Conservation (phyloP, 2,888 invertebrate genomes). For the Protonemura montana region DNA sequence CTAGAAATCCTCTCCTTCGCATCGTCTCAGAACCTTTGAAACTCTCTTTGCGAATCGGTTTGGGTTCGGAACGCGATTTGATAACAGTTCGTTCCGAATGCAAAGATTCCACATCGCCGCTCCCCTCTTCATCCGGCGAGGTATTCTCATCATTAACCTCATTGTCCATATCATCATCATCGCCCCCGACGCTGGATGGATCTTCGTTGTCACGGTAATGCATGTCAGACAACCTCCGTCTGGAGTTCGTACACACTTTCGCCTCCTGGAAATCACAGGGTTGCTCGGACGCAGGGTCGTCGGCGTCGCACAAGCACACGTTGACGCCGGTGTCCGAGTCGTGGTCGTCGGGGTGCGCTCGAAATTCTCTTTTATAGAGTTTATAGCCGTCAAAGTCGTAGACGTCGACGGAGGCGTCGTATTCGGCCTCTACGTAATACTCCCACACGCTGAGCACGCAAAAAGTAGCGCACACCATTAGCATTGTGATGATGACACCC, state of each 20-base stretch:
- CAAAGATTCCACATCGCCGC: too few species aligned
- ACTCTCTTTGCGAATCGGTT: too few species aligned
- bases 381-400: neutral
- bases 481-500: slow-evolving; percentile 8
- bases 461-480: neutral
- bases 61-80: too few species aligned
- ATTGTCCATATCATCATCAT: too few species aligned
- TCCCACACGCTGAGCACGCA: neutral
- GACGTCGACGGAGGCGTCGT: neutral
- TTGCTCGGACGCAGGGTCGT: neutral
- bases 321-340: neutral
- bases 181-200: too few species aligned
- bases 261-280: neutral
- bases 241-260: neutral
- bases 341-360: too few species aligned
- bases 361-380: neutral
- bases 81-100: too few species aligned
- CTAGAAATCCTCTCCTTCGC: too few species aligned
- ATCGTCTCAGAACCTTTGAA: too few species aligned
- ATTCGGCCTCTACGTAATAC: neutral
- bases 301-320: neutral
- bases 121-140: too few species aligned
- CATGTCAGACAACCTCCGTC: neutral
- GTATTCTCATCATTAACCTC: too few species aligned
- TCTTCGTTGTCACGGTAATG: neutral